Evolutionary conservation across 1,140 invertebrate genomes (phyloP).

Genomic region (Metaphire vulgaris): DNA sequence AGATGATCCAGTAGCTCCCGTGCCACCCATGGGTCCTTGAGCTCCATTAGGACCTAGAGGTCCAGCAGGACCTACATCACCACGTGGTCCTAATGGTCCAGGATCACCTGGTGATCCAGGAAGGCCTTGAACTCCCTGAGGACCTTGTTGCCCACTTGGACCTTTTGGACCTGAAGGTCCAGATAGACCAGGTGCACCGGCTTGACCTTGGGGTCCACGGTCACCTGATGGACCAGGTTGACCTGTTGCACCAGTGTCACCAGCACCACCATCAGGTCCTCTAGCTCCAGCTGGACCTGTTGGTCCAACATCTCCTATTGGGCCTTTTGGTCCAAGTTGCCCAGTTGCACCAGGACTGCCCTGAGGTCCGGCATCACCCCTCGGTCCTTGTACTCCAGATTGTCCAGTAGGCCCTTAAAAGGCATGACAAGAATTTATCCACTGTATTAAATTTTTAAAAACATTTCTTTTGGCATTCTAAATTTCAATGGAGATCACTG

Average conservation of each 20-base stretch:
- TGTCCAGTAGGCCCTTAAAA: conserved; percentile 20
- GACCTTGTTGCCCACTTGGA: background rate
- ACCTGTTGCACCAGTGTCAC: conserved; percentile 61
- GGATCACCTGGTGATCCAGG: conserved; percentile 15
- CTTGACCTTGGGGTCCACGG: conserved; percentile 56
- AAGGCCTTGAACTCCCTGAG: background rate
- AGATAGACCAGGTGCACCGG: conserved; percentile 32
- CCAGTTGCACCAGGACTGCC: conserved; percentile 11
- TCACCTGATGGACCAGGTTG: conserved; percentile 51
- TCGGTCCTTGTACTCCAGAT: conserved; percentile 41
- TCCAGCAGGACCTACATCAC: conserved; percentile 46
- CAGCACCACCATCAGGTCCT: conserved; percentile 45
- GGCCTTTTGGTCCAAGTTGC: background rate
- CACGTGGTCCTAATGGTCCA: conserved; percentile 39
- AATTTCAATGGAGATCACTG: too few relatives aligned
- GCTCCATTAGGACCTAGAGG: conserved; percentile 22
- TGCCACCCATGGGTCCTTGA: conserved; percentile 50
- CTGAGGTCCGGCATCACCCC: conserved; percentile 52
- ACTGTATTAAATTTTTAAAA: too few relatives aligned
- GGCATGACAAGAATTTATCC: too few relatives aligned
- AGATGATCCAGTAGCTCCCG: conserved; percentile 29
- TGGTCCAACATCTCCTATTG: background rate
- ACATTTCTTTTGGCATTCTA: too few relatives aligned
- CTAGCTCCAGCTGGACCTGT: conserved; percentile 56
- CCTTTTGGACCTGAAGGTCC: conserved; percentile 17